A percentile compares a stretch with the other conserved stretches of the same genome.
Evolutionary conservation across 2,888 invertebrate species (phyloP).

Genomic region (Troides helena): DNA sequence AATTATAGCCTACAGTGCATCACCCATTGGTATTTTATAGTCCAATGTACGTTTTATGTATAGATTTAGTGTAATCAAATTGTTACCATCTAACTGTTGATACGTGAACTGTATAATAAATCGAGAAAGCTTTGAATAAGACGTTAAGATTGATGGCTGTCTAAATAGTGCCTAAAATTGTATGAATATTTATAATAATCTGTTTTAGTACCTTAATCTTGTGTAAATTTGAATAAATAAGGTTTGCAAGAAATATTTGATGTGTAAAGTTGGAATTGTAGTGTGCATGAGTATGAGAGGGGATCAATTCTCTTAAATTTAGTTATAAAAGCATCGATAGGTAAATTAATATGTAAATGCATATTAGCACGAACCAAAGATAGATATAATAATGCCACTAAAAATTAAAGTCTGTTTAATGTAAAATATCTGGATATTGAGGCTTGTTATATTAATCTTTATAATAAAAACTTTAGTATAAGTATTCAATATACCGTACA

Average conservation of each 20-base stretch:
- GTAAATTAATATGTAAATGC: background rate
- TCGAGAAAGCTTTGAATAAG: slow-evolving; percentile 75
- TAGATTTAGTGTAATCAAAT: slow-evolving; percentile 54
- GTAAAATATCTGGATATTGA: slow-evolving; percentile 13
- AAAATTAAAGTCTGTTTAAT: slow-evolving; percentile 24
- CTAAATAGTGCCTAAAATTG: slow-evolving; percentile 81
- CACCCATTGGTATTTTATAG: slow-evolving; percentile 38
- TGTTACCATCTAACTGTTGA: slow-evolving; percentile 78
- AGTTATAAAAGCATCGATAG: slow-evolving; percentile 32
- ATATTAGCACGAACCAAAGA: slow-evolving; percentile 12
- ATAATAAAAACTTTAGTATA: background rate
- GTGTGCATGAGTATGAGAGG: slow-evolving; percentile 62
- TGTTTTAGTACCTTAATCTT: slow-evolving; percentile 73
- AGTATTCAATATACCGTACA: too few relatives aligned
- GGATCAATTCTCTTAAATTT: slow-evolving; percentile 69
- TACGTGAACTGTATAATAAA: slow-evolving; percentile 73
- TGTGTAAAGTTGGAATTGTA: slow-evolving; percentile 58
- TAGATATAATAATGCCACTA: slow-evolving; percentile 13
- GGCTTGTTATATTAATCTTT: background rate
- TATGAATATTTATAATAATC: slow-evolving; percentile 78
- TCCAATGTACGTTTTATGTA: slow-evolving; percentile 52
- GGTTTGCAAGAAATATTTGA: slow-evolving; percentile 55
- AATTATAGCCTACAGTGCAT: background rate
- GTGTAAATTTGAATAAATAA: slow-evolving; percentile 59
- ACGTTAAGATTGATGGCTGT: slow-evolving; percentile 80